Percentiles rank a stretch among this genome's conserved stretches.
Conservation (phyloP, 2,113 vertebrate genomes). For the Catagonus wagneri region DNA sequence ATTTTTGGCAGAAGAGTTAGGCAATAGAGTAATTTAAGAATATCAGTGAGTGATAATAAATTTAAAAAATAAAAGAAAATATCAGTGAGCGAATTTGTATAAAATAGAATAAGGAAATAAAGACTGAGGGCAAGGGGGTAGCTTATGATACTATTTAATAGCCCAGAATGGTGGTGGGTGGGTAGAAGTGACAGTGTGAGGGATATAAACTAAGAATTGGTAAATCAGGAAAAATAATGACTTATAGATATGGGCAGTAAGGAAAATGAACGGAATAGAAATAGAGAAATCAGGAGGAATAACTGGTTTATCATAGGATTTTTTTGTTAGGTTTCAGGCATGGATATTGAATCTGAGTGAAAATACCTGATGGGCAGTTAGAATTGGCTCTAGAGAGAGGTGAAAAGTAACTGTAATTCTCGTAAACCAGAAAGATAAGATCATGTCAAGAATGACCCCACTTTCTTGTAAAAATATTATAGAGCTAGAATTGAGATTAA, state of each 20-base stretch:
- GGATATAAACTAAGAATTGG: neutral
- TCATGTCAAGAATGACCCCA: conserved; percentile 41
- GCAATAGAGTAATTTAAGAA: conserved; percentile 1
- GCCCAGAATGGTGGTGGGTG: neutral
- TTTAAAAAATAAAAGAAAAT: neutral
- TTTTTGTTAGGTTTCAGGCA: conserved; percentile 42
- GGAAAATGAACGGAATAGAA: conserved; percentile 27
- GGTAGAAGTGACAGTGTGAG: neutral
- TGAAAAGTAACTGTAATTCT: conserved; percentile 50
- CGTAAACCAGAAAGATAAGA: neutral
- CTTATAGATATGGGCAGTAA: neutral
- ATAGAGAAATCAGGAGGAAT: neutral
- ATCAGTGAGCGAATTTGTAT: neutral
- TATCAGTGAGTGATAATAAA: neutral
- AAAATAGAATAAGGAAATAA: neutral
- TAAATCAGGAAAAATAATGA: neutral
- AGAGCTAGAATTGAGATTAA: conserved; percentile 38
- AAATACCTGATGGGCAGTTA: conserved; percentile 13
- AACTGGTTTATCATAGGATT: neutral
- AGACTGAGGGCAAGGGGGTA: neutral
- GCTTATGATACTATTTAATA: neutral
- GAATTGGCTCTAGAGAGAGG: neutral
- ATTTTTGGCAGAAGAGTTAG: neutral
- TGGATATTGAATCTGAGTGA: neutral
- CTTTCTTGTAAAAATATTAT: conserved; percentile 25